Percentiles rank a stretch among this genome's conserved stretches.
These are phyloP conservation scores for Darevskia nairensis DNA, from an alignment of 2,797 vertebrate genomes.

Conservation along the genomic window DNA sequence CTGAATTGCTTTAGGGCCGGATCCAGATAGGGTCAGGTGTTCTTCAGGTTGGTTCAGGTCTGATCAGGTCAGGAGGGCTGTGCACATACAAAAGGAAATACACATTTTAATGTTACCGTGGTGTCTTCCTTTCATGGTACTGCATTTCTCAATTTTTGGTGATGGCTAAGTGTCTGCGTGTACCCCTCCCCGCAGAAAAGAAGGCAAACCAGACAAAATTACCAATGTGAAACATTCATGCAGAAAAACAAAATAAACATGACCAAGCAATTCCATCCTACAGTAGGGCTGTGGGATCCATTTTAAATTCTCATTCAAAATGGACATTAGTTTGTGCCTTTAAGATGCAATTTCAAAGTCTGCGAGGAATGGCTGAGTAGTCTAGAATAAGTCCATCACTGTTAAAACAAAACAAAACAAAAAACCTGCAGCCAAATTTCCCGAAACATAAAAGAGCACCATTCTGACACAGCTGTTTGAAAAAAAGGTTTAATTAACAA, in stretches of 20 bases:
- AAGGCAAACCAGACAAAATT: not conserved
- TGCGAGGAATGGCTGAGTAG: conserved; percentile 67
- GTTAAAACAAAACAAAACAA: conserved; percentile 2
- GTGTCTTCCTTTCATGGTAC: too few relatives aligned
- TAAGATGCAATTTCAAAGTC: conserved; percentile 72
- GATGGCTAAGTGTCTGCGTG: too few relatives aligned
- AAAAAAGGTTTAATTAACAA: conserved; percentile 73
- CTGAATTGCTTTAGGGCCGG: too few relatives aligned
- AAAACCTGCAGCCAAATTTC: conserved; percentile 69
- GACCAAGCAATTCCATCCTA: not conserved
- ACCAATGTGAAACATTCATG: too few relatives aligned
- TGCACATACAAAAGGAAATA: too few relatives aligned
- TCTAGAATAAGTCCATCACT: conserved; percentile 72
- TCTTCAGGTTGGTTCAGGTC: too few relatives aligned
- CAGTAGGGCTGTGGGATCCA: conserved; percentile 51
- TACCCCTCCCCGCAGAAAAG: not conserved
- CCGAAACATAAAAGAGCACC: conserved; percentile 74
- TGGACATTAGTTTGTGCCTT: conserved; percentile 59
- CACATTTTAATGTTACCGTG: too few relatives aligned
- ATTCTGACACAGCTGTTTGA: conserved; percentile 67
- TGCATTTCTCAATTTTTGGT: too few relatives aligned
- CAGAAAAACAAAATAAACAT: too few relatives aligned
- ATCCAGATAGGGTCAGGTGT: too few relatives aligned
- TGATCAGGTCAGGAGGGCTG: too few relatives aligned
- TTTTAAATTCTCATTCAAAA: conserved; percentile 49